These are phyloP conservation scores for Tyrophagus putrescentiae DNA, from an alignment of 1,140 invertebrate species.

Conservation along the genomic window DNA sequence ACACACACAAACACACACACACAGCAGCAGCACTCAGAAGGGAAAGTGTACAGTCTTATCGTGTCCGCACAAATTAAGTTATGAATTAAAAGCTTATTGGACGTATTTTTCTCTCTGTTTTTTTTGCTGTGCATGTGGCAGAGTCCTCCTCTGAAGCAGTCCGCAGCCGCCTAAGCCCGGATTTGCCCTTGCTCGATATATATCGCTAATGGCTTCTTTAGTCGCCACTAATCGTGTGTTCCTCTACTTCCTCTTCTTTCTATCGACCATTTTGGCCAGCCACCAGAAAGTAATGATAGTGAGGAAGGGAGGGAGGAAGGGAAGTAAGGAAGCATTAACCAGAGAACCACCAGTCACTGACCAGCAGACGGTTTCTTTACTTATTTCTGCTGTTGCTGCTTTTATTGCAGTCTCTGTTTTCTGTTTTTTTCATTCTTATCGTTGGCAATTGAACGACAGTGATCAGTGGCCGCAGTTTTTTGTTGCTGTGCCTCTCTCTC, in stretches of 20 bases:
- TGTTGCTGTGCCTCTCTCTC: background rate
- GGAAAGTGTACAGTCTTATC: too few relatives aligned
- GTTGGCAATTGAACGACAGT: background rate
- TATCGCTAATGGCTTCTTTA: slow-evolving; percentile 10
- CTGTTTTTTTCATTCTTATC: background rate
- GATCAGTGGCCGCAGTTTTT: background rate
- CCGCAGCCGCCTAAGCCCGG: background rate
- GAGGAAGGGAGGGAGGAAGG: too few relatives aligned
- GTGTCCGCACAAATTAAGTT: slow-evolving; percentile 16
- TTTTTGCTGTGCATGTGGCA: background rate
- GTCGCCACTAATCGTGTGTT: background rate
- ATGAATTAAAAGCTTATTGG: slow-evolving; percentile 9
- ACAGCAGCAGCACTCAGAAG: too few relatives aligned
- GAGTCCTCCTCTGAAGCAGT: background rate
- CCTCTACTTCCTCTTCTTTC: too few relatives aligned
- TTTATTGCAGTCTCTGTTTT: background rate
- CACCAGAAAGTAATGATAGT: background rate
- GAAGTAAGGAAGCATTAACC: too few relatives aligned
- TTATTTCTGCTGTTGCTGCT: background rate
- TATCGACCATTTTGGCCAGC: too few relatives aligned
- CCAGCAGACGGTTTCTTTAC: too few relatives aligned
- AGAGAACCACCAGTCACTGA: too few relatives aligned
- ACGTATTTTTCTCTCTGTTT: background rate
- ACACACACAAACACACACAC: background rate
- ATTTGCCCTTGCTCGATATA: background rate